Evolutionary conservation across 2,888 invertebrate genomes (phyloP).

Genomic region (Lasioglossum figueresi): DNA sequence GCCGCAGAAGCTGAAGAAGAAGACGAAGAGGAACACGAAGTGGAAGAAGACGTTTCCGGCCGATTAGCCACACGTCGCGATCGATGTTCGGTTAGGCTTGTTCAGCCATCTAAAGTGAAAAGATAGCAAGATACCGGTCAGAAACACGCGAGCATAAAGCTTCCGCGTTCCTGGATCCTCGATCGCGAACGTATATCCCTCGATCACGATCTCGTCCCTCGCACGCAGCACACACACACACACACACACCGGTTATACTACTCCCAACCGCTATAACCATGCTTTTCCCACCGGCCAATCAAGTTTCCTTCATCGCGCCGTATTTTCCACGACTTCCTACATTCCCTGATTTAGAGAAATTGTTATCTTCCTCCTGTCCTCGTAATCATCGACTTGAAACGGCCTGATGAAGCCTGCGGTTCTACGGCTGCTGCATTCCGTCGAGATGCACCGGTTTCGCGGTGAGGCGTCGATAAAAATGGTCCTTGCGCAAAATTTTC

Average conservation of each 20-base stretch:
- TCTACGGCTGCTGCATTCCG: background rate
- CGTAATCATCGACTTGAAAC: background rate
- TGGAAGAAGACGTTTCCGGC: background rate
- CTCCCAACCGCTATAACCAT: background rate
- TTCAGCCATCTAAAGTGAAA: conserved; percentile 31
- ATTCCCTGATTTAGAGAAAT: background rate
- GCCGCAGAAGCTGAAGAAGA: background rate
- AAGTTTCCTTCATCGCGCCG: background rate
- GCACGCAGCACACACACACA: background rate
- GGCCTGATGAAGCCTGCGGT: background rate
- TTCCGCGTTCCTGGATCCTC: conserved; percentile 39
- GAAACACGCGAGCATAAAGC: conserved; percentile 23
- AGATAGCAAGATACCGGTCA: conserved; percentile 28
- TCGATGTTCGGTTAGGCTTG: conserved; percentile 35
- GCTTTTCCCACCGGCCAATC: conserved; percentile 3
- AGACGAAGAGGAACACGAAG: background rate
- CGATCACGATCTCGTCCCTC: background rate
- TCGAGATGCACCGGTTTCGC: background rate
- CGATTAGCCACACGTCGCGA: conserved; percentile 25
- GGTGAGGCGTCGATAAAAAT: background rate
- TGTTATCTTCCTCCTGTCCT: background rate
- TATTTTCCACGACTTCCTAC: background rate
- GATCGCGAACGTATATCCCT: background rate
- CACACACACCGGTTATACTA: background rate
- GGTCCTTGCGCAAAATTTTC: background rate